Percentiles rank a stretch among this genome's conserved stretches.
Conservation (phyloP, 2,888 invertebrate species). For the Elegia similella region DNA sequence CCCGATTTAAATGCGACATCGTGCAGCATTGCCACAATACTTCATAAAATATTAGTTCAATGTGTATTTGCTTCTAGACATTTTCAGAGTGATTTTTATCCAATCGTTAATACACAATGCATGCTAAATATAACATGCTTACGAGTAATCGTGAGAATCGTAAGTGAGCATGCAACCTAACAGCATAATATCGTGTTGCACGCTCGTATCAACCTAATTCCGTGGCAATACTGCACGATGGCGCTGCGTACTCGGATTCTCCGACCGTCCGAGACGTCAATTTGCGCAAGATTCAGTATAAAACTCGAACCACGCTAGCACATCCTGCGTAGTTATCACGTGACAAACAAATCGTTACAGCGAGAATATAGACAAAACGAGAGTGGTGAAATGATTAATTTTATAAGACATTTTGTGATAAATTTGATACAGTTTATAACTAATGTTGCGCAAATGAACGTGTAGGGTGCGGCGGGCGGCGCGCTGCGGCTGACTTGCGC, state of each 20-base stretch:
- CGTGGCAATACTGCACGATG: not conserved
- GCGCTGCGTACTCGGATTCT: not conserved
- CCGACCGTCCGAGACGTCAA: not conserved
- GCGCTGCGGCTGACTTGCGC: slow-evolving; percentile 41
- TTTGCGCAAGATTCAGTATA: not conserved
- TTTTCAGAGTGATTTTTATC: not conserved
- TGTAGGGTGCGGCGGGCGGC: not conserved
- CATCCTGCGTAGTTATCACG: not conserved
- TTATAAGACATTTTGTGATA: no score
- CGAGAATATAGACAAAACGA: not conserved
- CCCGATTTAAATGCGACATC: not conserved
- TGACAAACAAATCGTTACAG: not conserved
- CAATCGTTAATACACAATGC: not conserved
- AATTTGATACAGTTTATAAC: no score
- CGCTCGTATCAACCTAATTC: not conserved
- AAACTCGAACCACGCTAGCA: not conserved
- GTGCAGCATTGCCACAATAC: not conserved
- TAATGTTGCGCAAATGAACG: not conserved
- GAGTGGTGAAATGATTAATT: not conserved
- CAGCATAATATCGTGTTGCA: not conserved
- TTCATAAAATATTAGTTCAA: not conserved
- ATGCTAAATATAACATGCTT: not conserved
- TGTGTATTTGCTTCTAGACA: not conserved
- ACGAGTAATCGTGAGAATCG: not conserved
- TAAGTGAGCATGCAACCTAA: not conserved